phyloP scores from a whole-genome alignment of 2,113 vertebrate genomes.

The Crotophaga sulcirostris region DNA sequence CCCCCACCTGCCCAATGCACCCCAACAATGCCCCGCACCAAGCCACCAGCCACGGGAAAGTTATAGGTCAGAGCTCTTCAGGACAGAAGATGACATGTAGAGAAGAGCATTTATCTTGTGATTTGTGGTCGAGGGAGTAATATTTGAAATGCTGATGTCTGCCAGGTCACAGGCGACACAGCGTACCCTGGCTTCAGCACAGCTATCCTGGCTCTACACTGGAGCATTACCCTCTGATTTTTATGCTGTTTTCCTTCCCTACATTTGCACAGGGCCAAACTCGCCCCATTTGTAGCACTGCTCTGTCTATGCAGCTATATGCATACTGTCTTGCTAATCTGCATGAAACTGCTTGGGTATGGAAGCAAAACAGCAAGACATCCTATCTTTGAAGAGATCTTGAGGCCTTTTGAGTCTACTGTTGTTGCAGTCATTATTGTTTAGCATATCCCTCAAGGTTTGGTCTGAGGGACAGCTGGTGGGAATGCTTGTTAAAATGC shows the following conservation, averaged over 20 bases:
- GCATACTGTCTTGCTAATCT: slow-evolving; percentile 25
- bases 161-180: background rate
- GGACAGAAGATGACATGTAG: background rate
- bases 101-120: background rate
- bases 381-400: slow-evolving; percentile 56
- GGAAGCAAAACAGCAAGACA: slow-evolving; percentile 42
- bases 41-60: background rate
- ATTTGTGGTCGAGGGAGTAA: background rate
- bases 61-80: background rate
- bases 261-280: background rate
- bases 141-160: background rate
- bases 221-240: background rate
- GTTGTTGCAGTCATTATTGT: slow-evolving; percentile 37
- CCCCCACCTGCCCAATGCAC: background rate
- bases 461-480: slow-evolving; percentile 50
- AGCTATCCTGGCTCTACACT: background rate
- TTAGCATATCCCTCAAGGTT: slow-evolving; percentile 60
- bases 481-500: slow-evolving; percentile 55
- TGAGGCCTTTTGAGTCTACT: slow-evolving; percentile 29
- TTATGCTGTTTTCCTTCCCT: background rate
- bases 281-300: background rate
- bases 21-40: background rate
- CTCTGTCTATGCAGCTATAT: background rate
- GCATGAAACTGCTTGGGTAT: slow-evolving; percentile 35
- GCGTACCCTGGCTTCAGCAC: background rate